Conservation (phyloP, 2,797 vertebrate genomes). For the Gephyroberyx darwinii region DNA sequence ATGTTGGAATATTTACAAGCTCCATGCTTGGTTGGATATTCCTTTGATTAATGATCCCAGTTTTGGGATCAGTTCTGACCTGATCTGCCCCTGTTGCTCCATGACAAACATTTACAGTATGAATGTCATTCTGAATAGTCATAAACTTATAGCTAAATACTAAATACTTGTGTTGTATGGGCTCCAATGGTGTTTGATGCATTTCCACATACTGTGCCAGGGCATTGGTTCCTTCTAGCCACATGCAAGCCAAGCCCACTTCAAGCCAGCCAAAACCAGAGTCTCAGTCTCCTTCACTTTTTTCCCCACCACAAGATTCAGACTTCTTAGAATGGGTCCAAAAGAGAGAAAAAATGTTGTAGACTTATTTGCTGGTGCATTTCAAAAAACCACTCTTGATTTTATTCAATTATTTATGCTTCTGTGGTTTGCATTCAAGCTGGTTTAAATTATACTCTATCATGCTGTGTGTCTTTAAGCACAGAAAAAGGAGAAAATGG, state of each 20-base stretch:
- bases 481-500: slow-evolving; percentile 36
- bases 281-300: slow-evolving; percentile 69
- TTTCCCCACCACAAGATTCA: slow-evolving; percentile 66
- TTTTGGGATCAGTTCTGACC: slow-evolving; percentile 23
- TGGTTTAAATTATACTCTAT: slow-evolving; percentile 78
- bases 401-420: slow-evolving; percentile 86
- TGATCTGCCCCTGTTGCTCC: slow-evolving; percentile 41
- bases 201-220: slow-evolving; percentile 75
- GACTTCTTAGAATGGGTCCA: slow-evolving; percentile 64
- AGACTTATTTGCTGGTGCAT: slow-evolving; percentile 80
- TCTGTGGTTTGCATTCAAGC: slow-evolving; percentile 79
- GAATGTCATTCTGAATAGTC: slow-evolving; percentile 38
- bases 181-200: slow-evolving; percentile 68
- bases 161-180: slow-evolving; percentile 48
- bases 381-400: slow-evolving; percentile 75
- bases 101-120: slow-evolving; percentile 26
- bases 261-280: slow-evolving; percentile 69
- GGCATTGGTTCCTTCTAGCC: slow-evolving; percentile 62
- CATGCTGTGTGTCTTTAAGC: slow-evolving; percentile 67
- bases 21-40: slow-evolving; percentile 6
- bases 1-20: slow-evolving; percentile 15
- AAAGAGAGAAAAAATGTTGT: slow-evolving; percentile 70
- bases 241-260: slow-evolving; percentile 72
- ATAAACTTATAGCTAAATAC: slow-evolving; percentile 42
- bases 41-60: slow-evolving; percentile 17